A percentile compares a stretch with the other conserved stretches of the same genome.
These are phyloP conservation scores for Drosophila parthenogenetica DNA, from an alignment of 2,888 invertebrate species.

Conservation along the genomic window DNA sequence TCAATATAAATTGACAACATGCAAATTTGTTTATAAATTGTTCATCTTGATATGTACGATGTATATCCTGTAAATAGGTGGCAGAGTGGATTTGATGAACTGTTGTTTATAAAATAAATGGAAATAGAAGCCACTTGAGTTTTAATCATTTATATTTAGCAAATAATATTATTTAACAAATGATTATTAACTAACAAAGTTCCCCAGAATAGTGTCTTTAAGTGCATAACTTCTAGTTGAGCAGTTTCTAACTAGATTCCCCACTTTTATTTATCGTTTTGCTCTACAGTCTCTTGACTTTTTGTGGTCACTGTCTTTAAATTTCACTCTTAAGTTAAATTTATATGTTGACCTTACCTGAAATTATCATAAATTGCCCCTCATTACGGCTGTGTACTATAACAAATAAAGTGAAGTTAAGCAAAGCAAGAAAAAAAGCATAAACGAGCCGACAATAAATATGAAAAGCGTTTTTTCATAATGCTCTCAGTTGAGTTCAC, in stretches of 20 bases:
- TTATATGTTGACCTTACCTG: constrained; percentile 70
- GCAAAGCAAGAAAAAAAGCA: constrained; percentile 30
- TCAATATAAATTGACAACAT: constrained; percentile 76
- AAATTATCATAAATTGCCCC: constrained; percentile 78
- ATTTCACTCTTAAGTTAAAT: constrained; percentile 74
- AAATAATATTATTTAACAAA: no score
- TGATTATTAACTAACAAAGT: not conserved
- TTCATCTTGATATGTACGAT: constrained; percentile 16
- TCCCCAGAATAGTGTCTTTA: not conserved
- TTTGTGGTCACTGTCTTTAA: constrained; percentile 56
- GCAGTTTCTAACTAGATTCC: not conserved
- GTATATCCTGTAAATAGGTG: constrained; percentile 18
- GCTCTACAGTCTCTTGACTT: constrained; percentile 32
- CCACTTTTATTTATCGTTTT: constrained; percentile 28
- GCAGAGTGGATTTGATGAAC: not conserved
- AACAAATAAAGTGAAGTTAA: constrained; percentile 51
- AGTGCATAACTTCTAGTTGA: constrained; percentile 1
- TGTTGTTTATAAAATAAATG: not conserved
- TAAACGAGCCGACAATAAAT: constrained; percentile 69
- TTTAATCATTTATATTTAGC: no score
- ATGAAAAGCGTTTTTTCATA: constrained; percentile 69
- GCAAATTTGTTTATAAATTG: constrained; percentile 69
- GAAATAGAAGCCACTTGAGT: no score
- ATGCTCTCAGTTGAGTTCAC: constrained; percentile 23
- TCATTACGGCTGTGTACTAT: constrained; percentile 57